Conservation (phyloP, 2,113 vertebrate genomes). For the Panurus biarmicus region DNA sequence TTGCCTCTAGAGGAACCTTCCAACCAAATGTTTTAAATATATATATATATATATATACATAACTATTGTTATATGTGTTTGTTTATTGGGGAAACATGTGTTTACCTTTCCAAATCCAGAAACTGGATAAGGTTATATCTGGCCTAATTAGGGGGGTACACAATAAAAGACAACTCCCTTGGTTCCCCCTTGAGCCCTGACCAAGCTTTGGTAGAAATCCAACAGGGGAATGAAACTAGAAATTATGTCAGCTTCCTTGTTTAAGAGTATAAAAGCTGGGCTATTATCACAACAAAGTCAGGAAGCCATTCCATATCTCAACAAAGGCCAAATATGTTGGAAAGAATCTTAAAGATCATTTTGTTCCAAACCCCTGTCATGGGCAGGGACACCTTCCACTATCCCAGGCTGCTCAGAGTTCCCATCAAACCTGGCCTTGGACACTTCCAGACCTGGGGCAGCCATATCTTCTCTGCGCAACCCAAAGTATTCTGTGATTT, state of each 20-base stretch:
- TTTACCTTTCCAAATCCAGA: background rate
- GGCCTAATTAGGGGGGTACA: background rate
- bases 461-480: background rate
- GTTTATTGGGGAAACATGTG: background rate
- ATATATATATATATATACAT: background rate
- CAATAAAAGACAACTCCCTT: background rate
- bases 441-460: background rate
- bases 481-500: background rate
- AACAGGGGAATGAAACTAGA: background rate
- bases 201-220: background rate
- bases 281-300: background rate
- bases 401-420: background rate
- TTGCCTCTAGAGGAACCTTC: background rate
- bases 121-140: background rate
- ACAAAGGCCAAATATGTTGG: background rate
- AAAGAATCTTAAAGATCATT: background rate
- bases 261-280: background rate
- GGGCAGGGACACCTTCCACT: background rate
- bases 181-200: background rate
- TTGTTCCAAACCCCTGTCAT: background rate
- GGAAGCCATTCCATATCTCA: background rate
- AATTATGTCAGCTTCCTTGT: background rate
- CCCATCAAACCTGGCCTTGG: background rate
- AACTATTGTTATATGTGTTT: background rate
- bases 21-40: background rate